Evolutionary conservation across 2,113 vertebrate species (phyloP).

Genomic region (Takifugu bimaculatus): DNA sequence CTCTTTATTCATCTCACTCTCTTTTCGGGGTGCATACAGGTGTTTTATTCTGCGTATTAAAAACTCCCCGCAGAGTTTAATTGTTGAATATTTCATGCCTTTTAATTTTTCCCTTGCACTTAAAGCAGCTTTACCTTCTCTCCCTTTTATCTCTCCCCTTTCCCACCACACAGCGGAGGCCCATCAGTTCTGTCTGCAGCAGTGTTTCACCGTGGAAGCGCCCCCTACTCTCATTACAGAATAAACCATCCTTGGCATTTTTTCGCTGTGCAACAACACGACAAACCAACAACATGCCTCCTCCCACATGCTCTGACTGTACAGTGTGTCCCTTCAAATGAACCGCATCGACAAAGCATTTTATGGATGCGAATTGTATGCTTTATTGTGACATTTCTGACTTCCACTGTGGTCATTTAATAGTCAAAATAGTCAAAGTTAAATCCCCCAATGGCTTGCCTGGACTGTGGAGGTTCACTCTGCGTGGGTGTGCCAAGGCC

Average conservation of each 20-base stretch:
- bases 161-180: slow-evolving; percentile 20
- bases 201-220: slow-evolving; percentile 4
- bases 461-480: slow-evolving; percentile 33
- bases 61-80: slow-evolving; percentile 50
- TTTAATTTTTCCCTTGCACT: slow-evolving; percentile 54
- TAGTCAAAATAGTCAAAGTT: slow-evolving; percentile 8
- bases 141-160: slow-evolving; percentile 13
- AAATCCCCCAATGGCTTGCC: slow-evolving; percentile 43
- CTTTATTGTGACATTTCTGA: slow-evolving; percentile 33
- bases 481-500: slow-evolving; percentile 53
- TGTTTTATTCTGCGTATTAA: slow-evolving; percentile 57
- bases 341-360: slow-evolving; percentile 13
- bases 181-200: slow-evolving; percentile 28
- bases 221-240: slow-evolving; percentile 24
- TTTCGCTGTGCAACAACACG: slow-evolving; percentile 14
- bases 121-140: slow-evolving; percentile 42
- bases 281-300: slow-evolving; percentile 17
- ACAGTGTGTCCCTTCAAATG: slow-evolving; percentile 1
- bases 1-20: slow-evolving; percentile 20
- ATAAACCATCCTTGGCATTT: slow-evolving; percentile 8
- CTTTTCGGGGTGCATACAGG: slow-evolving; percentile 38
- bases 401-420: slow-evolving; percentile 43
- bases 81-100: slow-evolving; percentile 67
- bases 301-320: slow-evolving; percentile 8
- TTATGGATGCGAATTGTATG: slow-evolving; percentile 6